These are phyloP conservation scores for Leptinotarsa tumamoca DNA, from an alignment of 2,888 invertebrate species.

Conservation along the genomic window DNA sequence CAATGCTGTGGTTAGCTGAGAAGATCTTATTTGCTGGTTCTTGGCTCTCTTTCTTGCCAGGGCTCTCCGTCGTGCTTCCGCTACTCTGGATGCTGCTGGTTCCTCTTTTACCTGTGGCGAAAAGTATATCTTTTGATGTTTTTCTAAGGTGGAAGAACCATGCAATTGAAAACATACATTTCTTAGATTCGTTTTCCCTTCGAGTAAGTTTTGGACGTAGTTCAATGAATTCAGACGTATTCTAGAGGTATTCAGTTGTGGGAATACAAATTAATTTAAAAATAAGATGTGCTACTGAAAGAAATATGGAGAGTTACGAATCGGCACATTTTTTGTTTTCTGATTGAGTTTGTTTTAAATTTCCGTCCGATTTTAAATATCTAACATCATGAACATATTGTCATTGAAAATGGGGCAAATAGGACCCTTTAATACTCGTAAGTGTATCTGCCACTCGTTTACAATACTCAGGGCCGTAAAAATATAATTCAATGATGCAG, in stretches of 20 bases:
- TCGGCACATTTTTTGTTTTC: conserved; percentile 30
- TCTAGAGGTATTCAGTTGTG: no score
- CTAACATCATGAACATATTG: background rate
- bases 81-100: conserved; percentile 69
- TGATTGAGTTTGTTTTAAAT: background rate
- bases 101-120: conserved; percentile 67
- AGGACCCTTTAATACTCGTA: no score
- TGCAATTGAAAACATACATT: no score
- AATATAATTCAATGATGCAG: no score
- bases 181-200: no score
- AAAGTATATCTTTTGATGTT: background rate
- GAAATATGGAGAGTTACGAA: conserved; percentile 4
- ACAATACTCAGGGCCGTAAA: no score
- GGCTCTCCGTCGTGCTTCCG: conserved; percentile 78
- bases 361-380: background rate
- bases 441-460: no score
- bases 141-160: background rate
- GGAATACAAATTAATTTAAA: no score
- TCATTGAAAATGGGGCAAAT: background rate
- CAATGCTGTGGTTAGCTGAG: conserved; percentile 71
- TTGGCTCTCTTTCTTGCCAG: conserved; percentile 79
- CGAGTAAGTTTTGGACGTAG: no score
- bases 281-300: background rate
- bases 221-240: no score
- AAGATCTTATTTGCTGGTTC: conserved; percentile 69